Conservation (phyloP, 2,113 vertebrate species). For the Malurus melanocephalus region DNA sequence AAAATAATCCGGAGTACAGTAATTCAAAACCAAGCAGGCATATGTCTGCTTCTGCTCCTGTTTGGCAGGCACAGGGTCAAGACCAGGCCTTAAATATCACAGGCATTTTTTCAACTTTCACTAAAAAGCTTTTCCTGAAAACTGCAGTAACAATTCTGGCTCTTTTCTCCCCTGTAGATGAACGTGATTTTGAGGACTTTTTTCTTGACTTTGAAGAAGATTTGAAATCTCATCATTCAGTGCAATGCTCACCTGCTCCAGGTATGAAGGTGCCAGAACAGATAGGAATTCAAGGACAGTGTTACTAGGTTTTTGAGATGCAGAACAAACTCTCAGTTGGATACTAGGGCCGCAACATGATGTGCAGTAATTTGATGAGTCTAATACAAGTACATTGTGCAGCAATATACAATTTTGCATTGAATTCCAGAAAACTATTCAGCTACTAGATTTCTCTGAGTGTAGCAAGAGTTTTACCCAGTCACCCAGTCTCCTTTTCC, state of each 20-base stretch:
- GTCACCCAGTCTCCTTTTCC: not conserved
- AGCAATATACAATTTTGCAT: not conserved
- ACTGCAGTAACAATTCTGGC: not conserved
- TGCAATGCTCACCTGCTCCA: slow-evolving; percentile 89
- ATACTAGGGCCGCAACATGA: not conserved
- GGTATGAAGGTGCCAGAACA: slow-evolving; percentile 67
- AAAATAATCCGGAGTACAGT: not conserved
- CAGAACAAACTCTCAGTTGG: not conserved
- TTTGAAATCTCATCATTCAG: slow-evolving; percentile 80
- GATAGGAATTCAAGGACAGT: not conserved
- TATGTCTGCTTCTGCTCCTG: not conserved
- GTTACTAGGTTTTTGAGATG: not conserved
- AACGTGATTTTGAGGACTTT: slow-evolving; percentile 87
- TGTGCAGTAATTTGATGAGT: not conserved
- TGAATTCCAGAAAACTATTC: not conserved
- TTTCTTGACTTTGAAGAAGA: slow-evolving; percentile 88
- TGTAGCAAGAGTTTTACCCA: not conserved
- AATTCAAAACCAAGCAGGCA: not conserved
- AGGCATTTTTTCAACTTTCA: not conserved
- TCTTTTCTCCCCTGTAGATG: slow-evolving; percentile 69
- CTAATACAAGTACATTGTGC: not conserved
- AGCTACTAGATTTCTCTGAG: not conserved
- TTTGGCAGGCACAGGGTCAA: not conserved
- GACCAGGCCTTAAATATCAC: not conserved
- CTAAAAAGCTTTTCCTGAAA: not conserved